Base-by-base conservation (phyloP, 2,113 vertebrate genomes). In the Panthera leo region DNA sequence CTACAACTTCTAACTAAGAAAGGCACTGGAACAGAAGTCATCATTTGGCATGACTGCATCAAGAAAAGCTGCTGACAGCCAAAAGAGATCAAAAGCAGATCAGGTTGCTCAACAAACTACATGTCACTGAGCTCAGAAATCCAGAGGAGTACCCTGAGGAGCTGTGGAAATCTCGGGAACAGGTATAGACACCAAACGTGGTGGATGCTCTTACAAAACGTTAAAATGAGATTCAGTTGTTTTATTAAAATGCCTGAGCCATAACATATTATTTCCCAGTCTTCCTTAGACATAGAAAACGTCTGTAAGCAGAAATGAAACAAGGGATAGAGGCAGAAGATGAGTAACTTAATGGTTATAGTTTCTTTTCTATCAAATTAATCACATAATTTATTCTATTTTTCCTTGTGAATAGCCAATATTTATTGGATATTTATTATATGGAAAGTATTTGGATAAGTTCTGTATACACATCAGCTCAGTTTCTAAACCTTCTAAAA, bases 61-160 rank as follows among this genome's bases (percentile, higher is more conserved):
- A 97, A 96, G 97, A 94, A 98, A 97, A 34, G 0, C 10, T 98
- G 97, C 94, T 98, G 98, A 98, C 98, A 98, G 96, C 94, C 96
- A 96, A 87, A 75, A 95, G 95, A 98, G 98, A 99, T 98, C 98
- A 99, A 98, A 98, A 98, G 98, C 98, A 97, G 98, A 99, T 98
- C 98, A 97, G 98, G 95, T 98, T 98, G 98, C 98, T 98, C 97
- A 98, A 98, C 95, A 98, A 98, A 97, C 95, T 97, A 48, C 95
- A 97, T 96, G 97, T 94, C 97, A 96, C 78, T 92, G 87, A 97
- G 97, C 96, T 96, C 34, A 98, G 97, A 98, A 98, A 96, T 85
- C 48, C 85, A 97, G 94, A 73, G 95, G 58, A 96, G 93, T 85
- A 93, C 97, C 98, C 97, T 83, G 88, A 96, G 94, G 96, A 98